These are phyloP conservation scores for Shinisaurus crocodilurus DNA, from an alignment of 2,113 vertebrate genomes.

Conservation along the genomic window DNA sequence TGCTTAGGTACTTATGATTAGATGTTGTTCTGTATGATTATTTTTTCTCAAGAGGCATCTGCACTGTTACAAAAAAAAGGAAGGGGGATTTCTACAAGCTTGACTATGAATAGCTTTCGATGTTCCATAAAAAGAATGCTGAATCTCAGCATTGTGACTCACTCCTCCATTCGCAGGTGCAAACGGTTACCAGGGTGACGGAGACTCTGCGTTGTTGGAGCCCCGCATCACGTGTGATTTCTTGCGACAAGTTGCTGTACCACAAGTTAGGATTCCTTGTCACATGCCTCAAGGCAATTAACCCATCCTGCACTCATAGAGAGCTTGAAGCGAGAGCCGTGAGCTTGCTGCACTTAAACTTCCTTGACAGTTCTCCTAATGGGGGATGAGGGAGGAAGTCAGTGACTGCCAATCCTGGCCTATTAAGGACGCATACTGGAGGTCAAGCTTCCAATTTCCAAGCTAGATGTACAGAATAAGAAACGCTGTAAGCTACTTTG, in stretches of 20 bases:
- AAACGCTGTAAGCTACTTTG: conserved; percentile 28
- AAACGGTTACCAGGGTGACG: conserved; percentile 69
- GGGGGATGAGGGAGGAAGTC: neutral
- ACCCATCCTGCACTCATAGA: conserved; percentile 28
- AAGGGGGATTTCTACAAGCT: neutral
- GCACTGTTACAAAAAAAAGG: conserved; percentile 1
- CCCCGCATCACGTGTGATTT: conserved; percentile 33
- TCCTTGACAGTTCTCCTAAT: conserved; percentile 46
- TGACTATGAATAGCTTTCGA: conserved; percentile 3
- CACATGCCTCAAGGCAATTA: conserved; percentile 60
- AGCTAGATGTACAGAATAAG: conserved; percentile 7
- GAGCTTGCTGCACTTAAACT: conserved; percentile 29
- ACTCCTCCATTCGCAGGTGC: conserved; percentile 62
- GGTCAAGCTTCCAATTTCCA: conserved; percentile 33
- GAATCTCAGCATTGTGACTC: conserved; percentile 51
- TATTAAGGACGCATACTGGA: conserved; percentile 24
- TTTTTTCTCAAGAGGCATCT: neutral
- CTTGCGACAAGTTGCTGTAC: conserved; percentile 58
- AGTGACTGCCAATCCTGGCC: conserved; percentile 47
- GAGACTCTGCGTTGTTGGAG: conserved; percentile 45
- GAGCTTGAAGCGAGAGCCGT: conserved; percentile 38
- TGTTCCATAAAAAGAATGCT: conserved; percentile 1
- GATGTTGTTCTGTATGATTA: neutral
- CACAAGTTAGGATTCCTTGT: conserved; percentile 62
- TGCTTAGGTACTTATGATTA: neutral